Conservation (phyloP, 1,140 invertebrate genomes). For the Saccostrea cuccullata region DNA sequence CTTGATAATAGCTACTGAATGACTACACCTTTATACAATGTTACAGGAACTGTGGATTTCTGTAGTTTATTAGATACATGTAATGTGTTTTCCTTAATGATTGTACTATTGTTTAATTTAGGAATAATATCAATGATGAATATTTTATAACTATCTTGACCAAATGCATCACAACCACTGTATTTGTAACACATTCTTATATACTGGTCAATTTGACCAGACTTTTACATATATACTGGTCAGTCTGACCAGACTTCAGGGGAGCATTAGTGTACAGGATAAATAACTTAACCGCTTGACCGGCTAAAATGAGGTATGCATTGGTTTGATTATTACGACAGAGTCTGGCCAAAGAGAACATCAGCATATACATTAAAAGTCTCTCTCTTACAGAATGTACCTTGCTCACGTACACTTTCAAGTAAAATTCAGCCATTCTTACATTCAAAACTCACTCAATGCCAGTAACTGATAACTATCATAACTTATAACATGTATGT, state of each 20-base stretch:
- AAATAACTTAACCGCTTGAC: neutral
- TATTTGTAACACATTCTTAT: neutral
- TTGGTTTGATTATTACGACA: slow-evolving; percentile 22
- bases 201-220: neutral
- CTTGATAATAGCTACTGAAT: neutral
- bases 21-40: neutral
- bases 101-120: neutral
- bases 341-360: neutral
- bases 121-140: slow-evolving; percentile 30
- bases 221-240: neutral
- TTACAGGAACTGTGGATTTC: neutral
- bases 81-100: neutral
- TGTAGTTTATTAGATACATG: neutral
- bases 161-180: neutral
- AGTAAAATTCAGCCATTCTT: neutral
- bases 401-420: neutral
- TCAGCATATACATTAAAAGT: neutral
- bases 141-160: slow-evolving; percentile 20
- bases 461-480: neutral
- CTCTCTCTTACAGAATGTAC: neutral
- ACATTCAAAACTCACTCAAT: neutral
- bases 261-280: neutral
- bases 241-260: neutral
- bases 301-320: neutral
- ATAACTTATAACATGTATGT: neutral